These are phyloP conservation scores for Balaeniceps rex DNA, from an alignment of 2,113 vertebrate species.

Conservation along the genomic window DNA sequence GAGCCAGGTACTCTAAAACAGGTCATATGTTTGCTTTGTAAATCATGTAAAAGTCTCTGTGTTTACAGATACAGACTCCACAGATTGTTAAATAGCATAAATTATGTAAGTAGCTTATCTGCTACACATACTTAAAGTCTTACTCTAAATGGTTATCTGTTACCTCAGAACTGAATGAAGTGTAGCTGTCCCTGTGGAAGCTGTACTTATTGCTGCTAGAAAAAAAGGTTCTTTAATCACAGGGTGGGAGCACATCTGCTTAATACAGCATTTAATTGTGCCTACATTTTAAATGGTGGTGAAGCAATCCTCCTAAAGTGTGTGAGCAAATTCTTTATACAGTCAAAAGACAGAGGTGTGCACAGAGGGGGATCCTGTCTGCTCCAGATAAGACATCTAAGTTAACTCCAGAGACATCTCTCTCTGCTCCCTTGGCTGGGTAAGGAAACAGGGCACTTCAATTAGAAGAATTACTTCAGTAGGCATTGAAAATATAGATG, in stretches of 20 bases:
- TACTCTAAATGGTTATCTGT: not conserved
- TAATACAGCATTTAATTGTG: not conserved
- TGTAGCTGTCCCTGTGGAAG: not conserved
- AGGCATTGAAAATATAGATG: not conserved
- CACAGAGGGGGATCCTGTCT: not conserved
- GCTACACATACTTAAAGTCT: not conserved
- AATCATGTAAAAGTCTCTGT: not conserved
- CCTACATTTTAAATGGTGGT: not conserved
- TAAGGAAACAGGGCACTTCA: not conserved
- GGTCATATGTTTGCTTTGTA: slow-evolving; percentile 23
- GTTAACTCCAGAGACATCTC: not conserved
- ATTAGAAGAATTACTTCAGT: not conserved
- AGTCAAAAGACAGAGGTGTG: slow-evolving; percentile 19
- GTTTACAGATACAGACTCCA: slow-evolving; percentile 46
- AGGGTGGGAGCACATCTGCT: not conserved
- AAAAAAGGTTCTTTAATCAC: not conserved
- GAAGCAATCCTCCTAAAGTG: not conserved
- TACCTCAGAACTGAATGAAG: not conserved
- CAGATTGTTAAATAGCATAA: not conserved
- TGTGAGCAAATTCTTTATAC: slow-evolving; percentile 11
- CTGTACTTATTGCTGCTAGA: not conserved
- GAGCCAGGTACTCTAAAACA: not conserved
- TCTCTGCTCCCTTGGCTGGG: not conserved
- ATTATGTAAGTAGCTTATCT: not conserved
- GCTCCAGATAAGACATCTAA: not conserved